Evolutionary conservation across 2,113 vertebrate species (phyloP).

Genomic region (Bettongia penicillata): DNA sequence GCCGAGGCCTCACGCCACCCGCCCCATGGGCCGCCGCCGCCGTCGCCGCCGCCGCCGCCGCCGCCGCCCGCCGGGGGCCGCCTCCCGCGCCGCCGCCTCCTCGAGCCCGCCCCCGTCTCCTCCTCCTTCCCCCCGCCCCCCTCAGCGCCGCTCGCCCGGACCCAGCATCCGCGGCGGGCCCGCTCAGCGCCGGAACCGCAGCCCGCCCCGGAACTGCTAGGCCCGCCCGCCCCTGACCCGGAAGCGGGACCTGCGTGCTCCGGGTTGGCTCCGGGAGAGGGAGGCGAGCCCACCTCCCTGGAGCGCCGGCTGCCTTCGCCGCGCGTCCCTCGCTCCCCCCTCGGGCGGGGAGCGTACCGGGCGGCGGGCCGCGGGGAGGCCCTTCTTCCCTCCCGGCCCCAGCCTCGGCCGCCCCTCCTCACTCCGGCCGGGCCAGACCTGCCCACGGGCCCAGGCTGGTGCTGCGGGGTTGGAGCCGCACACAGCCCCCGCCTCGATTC

Average conservation of each 20-base stretch:
- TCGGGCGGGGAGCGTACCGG: not conserved
- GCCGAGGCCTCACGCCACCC: constrained; percentile 81
- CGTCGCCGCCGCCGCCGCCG: constrained; percentile 69
- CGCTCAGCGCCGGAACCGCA: constrained; percentile 66
- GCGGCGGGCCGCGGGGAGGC: not conserved
- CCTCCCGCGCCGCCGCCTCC: constrained; percentile 72
- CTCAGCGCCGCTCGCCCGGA: constrained; percentile 38
- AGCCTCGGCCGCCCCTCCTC: not conserved
- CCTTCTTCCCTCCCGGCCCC: not conserved
- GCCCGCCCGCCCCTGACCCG: constrained; percentile 70
- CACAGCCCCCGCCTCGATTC: too few relatives aligned
- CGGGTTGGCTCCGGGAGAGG: accelerated
- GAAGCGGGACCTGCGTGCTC: constrained; percentile 56
- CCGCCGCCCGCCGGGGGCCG: constrained; percentile 68
- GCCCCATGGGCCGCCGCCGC: constrained; percentile 81
- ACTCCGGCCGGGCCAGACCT: not conserved
- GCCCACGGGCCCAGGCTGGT: not conserved
- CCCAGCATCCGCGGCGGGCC: constrained; percentile 58
- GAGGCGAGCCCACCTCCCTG: not conserved
- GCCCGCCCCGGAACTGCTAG: constrained; percentile 73
- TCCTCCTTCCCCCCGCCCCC: constrained; percentile 82
- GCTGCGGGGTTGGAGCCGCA: not conserved
- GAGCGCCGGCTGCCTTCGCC: not conserved
- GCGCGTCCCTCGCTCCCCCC: too few relatives aligned
- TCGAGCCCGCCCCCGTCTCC: constrained; percentile 75